phyloP scores from a whole-genome alignment of 2,888 invertebrate genomes.

The Uloborus plumipes region DNA sequence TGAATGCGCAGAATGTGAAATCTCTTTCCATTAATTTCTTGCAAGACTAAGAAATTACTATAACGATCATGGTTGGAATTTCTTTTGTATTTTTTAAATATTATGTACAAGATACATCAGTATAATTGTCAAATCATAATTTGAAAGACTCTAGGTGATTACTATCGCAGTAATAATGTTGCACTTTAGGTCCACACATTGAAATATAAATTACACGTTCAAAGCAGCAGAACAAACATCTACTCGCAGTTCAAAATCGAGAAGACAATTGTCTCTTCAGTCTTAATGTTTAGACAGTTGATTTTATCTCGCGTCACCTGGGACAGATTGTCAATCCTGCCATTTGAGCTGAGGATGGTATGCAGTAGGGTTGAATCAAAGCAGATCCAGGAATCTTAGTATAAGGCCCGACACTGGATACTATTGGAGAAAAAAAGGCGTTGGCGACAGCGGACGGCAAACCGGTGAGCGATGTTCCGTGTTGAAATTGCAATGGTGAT shows the following conservation, averaged over 20 bases:
- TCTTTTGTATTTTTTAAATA: no score
- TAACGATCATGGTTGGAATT: no score
- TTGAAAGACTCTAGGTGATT: conserved; percentile 24
- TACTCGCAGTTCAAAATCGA: no score
- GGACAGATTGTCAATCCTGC: conserved; percentile 55
- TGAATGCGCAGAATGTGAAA: no score
- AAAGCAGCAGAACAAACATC: no score
- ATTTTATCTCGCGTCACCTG: conserved; percentile 29
- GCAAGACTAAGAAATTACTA: no score
- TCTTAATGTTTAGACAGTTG: background rate
- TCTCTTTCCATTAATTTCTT: no score
- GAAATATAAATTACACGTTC: no score
- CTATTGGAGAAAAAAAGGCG: conserved; percentile 50
- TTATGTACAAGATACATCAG: background rate
- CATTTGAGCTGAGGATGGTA: conserved; percentile 51
- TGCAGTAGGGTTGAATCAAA: conserved; percentile 52
- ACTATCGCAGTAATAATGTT: background rate
- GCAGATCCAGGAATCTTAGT: conserved; percentile 43
- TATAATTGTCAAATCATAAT: background rate
- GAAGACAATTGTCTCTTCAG: background rate
- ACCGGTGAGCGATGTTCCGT: conserved; percentile 28
- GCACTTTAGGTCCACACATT: no score
- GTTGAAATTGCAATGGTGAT: conserved; percentile 45
- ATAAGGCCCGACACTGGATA: conserved; percentile 28
- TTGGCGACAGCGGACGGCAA: conserved; percentile 53